phyloP scores from a whole-genome alignment of 2,113 vertebrate genomes.

The Haemorhous mexicanus region DNA sequence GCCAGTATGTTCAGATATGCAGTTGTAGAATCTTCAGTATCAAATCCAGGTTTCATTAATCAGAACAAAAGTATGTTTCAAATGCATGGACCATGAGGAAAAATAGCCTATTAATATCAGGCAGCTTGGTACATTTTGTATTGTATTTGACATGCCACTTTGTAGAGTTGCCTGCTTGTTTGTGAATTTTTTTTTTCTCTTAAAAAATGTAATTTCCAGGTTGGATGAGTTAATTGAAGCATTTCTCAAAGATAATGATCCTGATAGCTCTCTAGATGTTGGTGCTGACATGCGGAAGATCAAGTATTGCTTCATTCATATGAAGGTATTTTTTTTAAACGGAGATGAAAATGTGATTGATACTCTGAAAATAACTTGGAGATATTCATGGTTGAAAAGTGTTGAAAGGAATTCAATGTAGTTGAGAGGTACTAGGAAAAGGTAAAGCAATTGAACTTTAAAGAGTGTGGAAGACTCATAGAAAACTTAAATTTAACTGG shows the following conservation, averaged over 20 bases:
- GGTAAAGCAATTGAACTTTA: neutral
- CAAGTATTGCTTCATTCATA: slow-evolving; percentile 80
- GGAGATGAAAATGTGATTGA: neutral
- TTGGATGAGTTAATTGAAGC: slow-evolving; percentile 75
- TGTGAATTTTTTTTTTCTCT: neutral
- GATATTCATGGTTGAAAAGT: neutral
- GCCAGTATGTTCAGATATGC: neutral
- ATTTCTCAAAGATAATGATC: slow-evolving; percentile 85
- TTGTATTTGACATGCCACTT: neutral
- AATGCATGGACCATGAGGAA: neutral
- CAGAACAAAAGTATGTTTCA: neutral
- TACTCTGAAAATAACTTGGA: neutral
- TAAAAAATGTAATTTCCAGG: slow-evolving; percentile 69
- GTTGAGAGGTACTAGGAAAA: neutral
- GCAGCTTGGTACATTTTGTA: neutral
- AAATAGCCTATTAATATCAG: neutral
- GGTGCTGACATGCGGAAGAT: slow-evolving; percentile 93
- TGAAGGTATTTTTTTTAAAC: slow-evolving; percentile 82
- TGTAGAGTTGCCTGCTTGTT: neutral
- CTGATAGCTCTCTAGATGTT: slow-evolving; percentile 79
- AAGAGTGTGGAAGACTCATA: neutral
- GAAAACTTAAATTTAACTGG: neutral
- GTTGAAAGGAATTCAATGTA: neutral
- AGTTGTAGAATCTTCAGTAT: neutral
- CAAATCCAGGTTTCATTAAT: neutral